Conservation (phyloP, 2,113 vertebrate species). For the Oryzias curvinotus region DNA sequence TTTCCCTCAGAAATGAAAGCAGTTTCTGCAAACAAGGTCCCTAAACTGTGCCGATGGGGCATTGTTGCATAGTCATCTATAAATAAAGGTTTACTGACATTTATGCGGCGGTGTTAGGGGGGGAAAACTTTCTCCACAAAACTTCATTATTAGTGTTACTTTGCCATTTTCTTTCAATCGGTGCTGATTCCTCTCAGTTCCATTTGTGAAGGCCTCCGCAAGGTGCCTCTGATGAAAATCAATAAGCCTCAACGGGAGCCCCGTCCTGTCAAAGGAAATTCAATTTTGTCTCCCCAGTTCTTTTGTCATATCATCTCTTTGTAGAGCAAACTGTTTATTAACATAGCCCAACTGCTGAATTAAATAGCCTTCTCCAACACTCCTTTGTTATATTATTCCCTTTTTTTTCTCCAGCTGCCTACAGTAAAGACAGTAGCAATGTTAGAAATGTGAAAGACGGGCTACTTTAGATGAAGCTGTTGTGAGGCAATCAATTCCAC, state of each 20-base stretch:
- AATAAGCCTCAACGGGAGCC: conserved; percentile 78
- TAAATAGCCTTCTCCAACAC: conserved; percentile 41
- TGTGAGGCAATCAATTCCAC: neutral
- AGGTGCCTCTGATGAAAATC: conserved; percentile 79
- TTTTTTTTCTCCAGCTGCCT: conserved; percentile 36
- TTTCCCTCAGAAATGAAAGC: neutral
- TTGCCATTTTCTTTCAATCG: conserved; percentile 74
- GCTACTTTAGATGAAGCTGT: conserved; percentile 15
- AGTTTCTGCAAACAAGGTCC: conserved; percentile 5
- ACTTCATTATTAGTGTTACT: conserved; percentile 66
- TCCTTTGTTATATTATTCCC: conserved; percentile 47
- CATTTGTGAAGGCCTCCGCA: conserved; percentile 76
- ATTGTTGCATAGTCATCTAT: conserved; percentile 29
- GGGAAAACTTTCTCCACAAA: conserved; percentile 61
- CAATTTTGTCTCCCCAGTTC: conserved; percentile 74
- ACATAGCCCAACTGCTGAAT: conserved; percentile 70
- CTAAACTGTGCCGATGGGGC: conserved; percentile 20
- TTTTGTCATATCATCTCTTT: conserved; percentile 77
- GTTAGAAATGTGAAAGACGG: conserved; percentile 34
- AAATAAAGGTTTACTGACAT: conserved; percentile 63
- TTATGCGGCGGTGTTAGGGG: conserved; percentile 45
- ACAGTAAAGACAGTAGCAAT: conserved; percentile 37
- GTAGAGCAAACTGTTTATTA: conserved; percentile 77
- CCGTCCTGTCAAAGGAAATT: conserved; percentile 81
- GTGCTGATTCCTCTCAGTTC: conserved; percentile 71